These are phyloP conservation scores for Lasioglossum zephyrum DNA, from an alignment of 2,888 invertebrate species.

Conservation along the genomic window DNA sequence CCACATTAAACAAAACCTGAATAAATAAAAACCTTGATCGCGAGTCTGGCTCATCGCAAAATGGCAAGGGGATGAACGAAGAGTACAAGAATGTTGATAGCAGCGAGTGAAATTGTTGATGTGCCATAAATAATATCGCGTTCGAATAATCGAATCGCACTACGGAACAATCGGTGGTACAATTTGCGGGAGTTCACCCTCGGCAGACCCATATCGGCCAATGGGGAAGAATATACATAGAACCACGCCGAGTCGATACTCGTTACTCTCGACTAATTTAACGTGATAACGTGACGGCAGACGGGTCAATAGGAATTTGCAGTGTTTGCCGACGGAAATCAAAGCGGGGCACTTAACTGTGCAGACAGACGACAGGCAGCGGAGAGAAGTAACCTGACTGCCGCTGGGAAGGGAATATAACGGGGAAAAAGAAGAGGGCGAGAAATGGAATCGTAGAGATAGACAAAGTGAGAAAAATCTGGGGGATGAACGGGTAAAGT, in stretches of 20 bases:
- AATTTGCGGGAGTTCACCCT: conserved; percentile 8
- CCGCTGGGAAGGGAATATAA: conserved; percentile 32
- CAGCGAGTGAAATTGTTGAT: background rate
- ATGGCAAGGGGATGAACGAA: too few species aligned
- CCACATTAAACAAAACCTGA: too few species aligned
- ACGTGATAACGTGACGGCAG: conserved; percentile 72
- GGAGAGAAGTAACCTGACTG: conserved; percentile 62
- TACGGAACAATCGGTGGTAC: background rate
- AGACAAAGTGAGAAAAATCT: conserved; percentile 35
- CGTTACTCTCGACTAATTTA: conserved; percentile 72
- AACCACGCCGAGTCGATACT: conserved; percentile 63
- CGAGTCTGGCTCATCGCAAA: too few species aligned
- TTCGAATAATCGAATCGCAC: background rate
- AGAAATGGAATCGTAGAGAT: conserved; percentile 37
- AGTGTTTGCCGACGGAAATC: conserved; percentile 81
- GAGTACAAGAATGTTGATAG: background rate
- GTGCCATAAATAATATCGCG: background rate
- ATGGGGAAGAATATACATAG: conserved; percentile 38
- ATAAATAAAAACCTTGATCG: too few species aligned
- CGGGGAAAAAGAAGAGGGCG: conserved; percentile 49
- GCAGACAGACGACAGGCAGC: conserved; percentile 76
- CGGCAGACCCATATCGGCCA: conserved; percentile 23
- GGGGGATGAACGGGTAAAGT: conserved; percentile 25
- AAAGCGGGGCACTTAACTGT: conserved; percentile 80
- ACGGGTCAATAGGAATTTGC: conserved; percentile 78